Evolutionary conservation across 2,888 invertebrate species (phyloP), one percentile per base, ranked within the genome.

Genomic region (Trilocha varians): DNA sequence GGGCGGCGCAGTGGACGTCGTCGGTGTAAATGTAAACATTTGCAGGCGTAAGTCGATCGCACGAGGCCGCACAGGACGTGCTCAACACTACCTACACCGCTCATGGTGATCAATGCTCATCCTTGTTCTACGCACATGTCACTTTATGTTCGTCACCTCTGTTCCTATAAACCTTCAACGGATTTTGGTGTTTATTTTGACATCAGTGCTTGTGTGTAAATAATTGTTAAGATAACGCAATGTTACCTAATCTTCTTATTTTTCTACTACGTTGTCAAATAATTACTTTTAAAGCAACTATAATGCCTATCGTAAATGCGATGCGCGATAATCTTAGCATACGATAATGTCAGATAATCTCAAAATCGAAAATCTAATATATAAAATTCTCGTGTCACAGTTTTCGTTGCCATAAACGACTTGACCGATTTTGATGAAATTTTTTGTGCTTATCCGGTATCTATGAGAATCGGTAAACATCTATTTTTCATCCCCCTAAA

Each of bases 1-100:
- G 65, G 62, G 65, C 63, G 66, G 60, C 62, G 58, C 62, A 65
- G 64, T 65, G 62, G 65, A 60, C 66, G 67, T 65, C 67, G 66
- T 68, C 74, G 75, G 75, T 65, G 70, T 72, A 84, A 84, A 85
- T 85, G 82, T 85, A 84, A 85, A 84, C 85, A 85, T 85, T 85
- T 75, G 77, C 84, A 84, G 77, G 79, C 82, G 74, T 61, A 59
- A 60, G 69, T 62, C 77, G 72, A 68, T 57, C 69, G 56, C 62
- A 50, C 84, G 80, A 84, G 84, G 84, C 68, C 82, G 72, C 46
- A 39, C 57, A 57, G 76, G 65, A 80, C 84, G 83, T 82, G 82
- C 64, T 59, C 61, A 62, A 62, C 65, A 65, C 63, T 69, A 59
- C 61, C 59, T 62, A 65, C 35, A 53, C 61, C 52, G 54, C 53